Evolutionary conservation across 2,888 invertebrate species (phyloP), one percentile per base, ranked within the genome.

Genomic region (Tetranychus truncatus): DNA sequence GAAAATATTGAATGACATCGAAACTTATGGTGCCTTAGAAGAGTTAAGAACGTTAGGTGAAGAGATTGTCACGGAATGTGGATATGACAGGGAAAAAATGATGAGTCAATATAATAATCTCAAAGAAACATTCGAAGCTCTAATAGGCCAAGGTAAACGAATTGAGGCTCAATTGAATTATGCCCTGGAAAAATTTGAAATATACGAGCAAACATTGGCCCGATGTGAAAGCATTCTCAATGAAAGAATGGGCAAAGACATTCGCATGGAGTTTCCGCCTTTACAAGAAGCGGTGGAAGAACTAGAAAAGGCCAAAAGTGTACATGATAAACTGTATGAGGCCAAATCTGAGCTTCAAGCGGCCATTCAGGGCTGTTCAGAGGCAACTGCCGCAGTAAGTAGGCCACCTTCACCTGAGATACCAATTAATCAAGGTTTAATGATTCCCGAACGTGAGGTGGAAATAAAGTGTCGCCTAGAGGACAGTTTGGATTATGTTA

Each of bases 371-470:
- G 69, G 24, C n/a, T 69, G 69, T 24, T 69, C 24, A 20, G 69
- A 69, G 21, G 69, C 69, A 24, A 69, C 69, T 18, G 69, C 24
- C 20, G 69, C 69, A 3, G 69, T 69, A 18, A 18, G 15, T 18
- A 20, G 69, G 20, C 69, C 69, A 18, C 24, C 69, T 9, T 21
- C 21, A 24, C 69, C 69, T 1, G 69, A 69, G n/a, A 20, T 21
- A 34, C 69, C 69, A 3, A 34, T 69, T 21, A 20, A 69, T 21
- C 69, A 69, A 34, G 21, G 24, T 21, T n/a, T 24, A 9, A 20
- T 24, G 24, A 34, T 69, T 69, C 69, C 69, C 24, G 69, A 69
- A 69, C 69, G 69, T 69, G 69, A 69, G 24, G 24, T 24, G 9
- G 24, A 69, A 24, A 34, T 69, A 11, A 69, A 69, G n/a, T 69